These are phyloP conservation scores for Trididemnum clinides DNA, from an alignment of 23 tunicate genomes.

Conservation along the genomic window DNA sequence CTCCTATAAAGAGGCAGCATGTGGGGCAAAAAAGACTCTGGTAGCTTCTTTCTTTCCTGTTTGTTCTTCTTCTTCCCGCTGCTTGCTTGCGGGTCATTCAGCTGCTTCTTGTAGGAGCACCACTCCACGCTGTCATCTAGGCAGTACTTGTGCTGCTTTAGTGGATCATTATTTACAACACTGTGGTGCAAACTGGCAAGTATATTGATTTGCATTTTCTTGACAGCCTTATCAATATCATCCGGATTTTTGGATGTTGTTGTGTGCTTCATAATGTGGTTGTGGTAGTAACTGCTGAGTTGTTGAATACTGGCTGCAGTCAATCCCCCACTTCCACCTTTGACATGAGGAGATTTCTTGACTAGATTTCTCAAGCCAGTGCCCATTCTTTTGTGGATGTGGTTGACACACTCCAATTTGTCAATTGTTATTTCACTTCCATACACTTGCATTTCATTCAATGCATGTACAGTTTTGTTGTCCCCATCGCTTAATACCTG, in stretches of 20 bases:
- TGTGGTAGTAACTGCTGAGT: background rate
- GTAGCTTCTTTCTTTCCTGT: background rate
- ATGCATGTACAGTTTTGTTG: background rate
- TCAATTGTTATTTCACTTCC: background rate
- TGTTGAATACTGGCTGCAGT: background rate
- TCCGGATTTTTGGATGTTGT: background rate
- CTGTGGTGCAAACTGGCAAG: conserved; percentile 20
- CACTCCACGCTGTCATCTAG: too few relatives aligned
- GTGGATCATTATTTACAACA: conserved; percentile 5
- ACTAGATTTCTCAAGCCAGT: conserved; percentile 23
- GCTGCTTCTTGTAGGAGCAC: conserved; percentile 1
- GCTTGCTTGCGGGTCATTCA: too few relatives aligned
- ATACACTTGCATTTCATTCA: background rate
- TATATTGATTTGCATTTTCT: conserved; percentile 5
- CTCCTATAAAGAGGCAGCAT: background rate
- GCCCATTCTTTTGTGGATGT: conserved; percentile 19
- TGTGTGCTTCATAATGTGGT: background rate
- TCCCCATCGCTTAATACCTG: background rate
- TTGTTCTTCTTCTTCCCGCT: too few relatives aligned
- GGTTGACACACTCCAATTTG: conserved; percentile 22
- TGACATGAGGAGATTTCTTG: background rate
- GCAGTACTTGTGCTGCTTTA: conserved; percentile 9
- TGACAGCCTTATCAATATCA: background rate
- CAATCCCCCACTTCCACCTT: conserved; percentile 27
- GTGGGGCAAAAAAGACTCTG: conserved; percentile 25